Percentiles rank a stretch among this genome's conserved stretches.
Conservation (phyloP, 64 coral and sea anemone genomes). For the Porites australiensis region DNA sequence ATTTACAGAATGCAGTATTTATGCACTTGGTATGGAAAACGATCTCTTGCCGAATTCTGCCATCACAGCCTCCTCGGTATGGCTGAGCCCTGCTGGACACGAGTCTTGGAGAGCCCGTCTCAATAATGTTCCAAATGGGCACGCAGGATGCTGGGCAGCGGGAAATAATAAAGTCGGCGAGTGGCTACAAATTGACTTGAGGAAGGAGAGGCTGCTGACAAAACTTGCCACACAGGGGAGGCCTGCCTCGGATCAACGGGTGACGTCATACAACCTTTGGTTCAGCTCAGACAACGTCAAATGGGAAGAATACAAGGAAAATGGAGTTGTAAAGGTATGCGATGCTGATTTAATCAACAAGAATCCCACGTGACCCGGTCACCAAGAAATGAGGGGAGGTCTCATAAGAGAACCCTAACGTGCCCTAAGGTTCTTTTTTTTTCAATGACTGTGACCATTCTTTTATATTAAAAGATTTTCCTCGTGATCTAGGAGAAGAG, state of each 20-base stretch:
- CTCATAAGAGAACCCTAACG: too few relatives aligned
- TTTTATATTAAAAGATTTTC: too few relatives aligned
- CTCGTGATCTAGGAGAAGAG: too few relatives aligned
- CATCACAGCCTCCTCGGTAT: not conserved
- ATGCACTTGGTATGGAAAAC: conserved; percentile 5
- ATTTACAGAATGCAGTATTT: not conserved
- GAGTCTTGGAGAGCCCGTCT: not conserved
- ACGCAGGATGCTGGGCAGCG: not conserved
- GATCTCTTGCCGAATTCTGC: not conserved
- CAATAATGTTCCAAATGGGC: not conserved
- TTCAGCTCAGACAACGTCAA: not conserved
- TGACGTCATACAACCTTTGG: not conserved
- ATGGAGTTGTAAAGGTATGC: not conserved
- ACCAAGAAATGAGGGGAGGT: too few relatives aligned
- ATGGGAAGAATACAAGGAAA: not conserved
- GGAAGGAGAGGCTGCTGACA: not conserved
- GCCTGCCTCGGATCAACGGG: not conserved
- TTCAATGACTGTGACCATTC: too few relatives aligned
- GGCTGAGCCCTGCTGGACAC: not conserved
- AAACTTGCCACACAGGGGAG: conserved; percentile 16
- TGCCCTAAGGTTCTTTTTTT: too few relatives aligned
- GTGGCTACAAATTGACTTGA: not conserved
- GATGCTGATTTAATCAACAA: too few relatives aligned
- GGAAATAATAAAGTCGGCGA: not conserved
- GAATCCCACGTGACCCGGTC: too few relatives aligned